A percentile compares a stretch with the other conserved stretches of the same genome.
Conservation (phyloP, 2,797 vertebrate genomes). For the Sebastes cheni region DNA sequence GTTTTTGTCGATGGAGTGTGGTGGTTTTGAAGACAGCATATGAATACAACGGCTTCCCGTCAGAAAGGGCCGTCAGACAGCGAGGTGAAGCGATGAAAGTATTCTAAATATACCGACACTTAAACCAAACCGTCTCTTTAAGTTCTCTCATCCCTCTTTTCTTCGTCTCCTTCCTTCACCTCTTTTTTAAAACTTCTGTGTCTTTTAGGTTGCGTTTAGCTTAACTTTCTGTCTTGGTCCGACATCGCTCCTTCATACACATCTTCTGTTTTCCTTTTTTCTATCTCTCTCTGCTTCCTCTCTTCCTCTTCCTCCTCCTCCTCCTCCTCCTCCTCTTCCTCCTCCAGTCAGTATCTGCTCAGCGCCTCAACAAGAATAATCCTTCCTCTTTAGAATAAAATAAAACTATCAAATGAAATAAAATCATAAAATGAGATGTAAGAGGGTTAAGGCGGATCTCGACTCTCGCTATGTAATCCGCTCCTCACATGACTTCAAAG, state of each 20-base stretch:
- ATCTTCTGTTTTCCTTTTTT: neutral
- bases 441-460: constrained; percentile 58
- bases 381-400: constrained; percentile 46
- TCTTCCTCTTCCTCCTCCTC: no score
- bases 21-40: no score
- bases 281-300: neutral
- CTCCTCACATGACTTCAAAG: constrained; percentile 62
- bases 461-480: constrained; percentile 41
- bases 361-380: constrained; percentile 47
- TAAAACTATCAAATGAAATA: constrained; percentile 52
- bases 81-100: no score
- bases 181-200: no score
- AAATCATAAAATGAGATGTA: constrained; percentile 58
- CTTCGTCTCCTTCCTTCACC: neutral
- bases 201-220: neutral
- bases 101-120: no score
- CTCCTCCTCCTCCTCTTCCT: neutral
- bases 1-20: no score
- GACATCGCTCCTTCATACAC: neutral
- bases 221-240: neutral
- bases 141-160: neutral
- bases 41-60: no score
- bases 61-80: no score
- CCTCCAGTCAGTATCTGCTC: constrained; percentile 3
- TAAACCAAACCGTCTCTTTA: no score